These are phyloP conservation scores for Torymus auratus DNA, from an alignment of 2,888 invertebrate genomes.

Conservation along the genomic window DNA sequence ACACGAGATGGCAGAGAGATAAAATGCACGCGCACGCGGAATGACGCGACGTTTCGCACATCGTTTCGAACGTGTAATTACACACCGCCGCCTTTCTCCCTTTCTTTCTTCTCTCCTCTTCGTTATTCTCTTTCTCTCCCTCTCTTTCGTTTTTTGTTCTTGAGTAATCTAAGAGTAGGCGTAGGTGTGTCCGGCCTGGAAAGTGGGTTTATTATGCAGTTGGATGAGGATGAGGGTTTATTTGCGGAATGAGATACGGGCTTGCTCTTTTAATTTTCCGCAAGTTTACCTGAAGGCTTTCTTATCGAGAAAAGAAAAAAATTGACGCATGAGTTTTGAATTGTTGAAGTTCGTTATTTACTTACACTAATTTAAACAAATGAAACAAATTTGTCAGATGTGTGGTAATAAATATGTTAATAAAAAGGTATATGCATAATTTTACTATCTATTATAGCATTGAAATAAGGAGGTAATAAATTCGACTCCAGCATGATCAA, in stretches of 20 bases:
- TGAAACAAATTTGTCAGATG: too few relatives aligned
- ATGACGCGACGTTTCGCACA: constrained; percentile 29
- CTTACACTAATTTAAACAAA: too few relatives aligned
- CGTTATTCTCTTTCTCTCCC: background rate
- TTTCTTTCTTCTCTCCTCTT: constrained; percentile 2
- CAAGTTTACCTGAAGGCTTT: too few relatives aligned
- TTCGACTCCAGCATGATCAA: too few relatives aligned
- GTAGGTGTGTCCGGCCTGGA: background rate
- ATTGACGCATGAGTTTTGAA: too few relatives aligned
- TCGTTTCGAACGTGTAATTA: constrained; percentile 28
- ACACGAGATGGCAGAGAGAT: too few relatives aligned
- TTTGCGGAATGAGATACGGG: constrained; percentile 25
- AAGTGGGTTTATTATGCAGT: constrained; percentile 40
- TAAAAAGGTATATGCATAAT: too few relatives aligned
- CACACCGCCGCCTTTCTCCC: background rate
- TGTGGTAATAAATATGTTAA: too few relatives aligned
- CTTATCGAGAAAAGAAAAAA: too few relatives aligned
- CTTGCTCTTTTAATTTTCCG: constrained; percentile 17
- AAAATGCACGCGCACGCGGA: background rate
- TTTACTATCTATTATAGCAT: too few relatives aligned
- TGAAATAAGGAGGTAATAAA: too few relatives aligned
- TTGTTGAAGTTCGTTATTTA: too few relatives aligned
- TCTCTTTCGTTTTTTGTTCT: constrained; percentile 6
- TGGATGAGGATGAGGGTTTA: constrained; percentile 16
- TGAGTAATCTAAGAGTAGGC: constrained; percentile 27